Evolutionary conservation across 1,140 invertebrate species (phyloP).

Genomic region (Lepidurus arcticus): DNA sequence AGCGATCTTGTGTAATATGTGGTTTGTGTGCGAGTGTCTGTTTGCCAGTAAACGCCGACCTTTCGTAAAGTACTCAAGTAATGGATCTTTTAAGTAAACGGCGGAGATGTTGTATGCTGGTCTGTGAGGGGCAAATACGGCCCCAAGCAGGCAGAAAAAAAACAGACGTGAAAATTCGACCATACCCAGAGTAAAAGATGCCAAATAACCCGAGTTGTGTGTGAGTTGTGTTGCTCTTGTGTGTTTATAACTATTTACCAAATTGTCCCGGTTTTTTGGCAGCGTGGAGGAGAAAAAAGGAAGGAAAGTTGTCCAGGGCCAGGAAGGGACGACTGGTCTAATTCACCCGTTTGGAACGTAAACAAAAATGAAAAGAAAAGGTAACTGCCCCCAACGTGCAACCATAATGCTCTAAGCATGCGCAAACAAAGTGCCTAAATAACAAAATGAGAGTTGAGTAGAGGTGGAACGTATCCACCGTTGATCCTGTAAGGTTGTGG

Average conservation of each 20-base stretch:
- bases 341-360: neutral
- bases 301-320: neutral
- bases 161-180: neutral
- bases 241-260: constrained; percentile 8
- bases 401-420: neutral
- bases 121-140: too few relatives aligned
- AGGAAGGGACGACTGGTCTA: neutral
- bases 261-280: constrained; percentile 12
- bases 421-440: neutral
- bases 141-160: neutral
- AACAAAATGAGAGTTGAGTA: neutral
- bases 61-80: constrained; percentile 18
- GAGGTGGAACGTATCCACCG: neutral
- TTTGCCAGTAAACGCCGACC: neutral
- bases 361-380: neutral
- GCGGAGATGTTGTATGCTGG: neutral
- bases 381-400: neutral
- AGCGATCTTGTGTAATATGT: neutral
- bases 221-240: too few relatives aligned
- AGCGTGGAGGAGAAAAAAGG: neutral
- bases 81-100: constrained; percentile 22
- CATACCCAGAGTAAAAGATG: constrained; percentile 13
- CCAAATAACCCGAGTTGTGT: neutral
- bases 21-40: neutral
- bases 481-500: neutral